Evolutionary conservation across 2,797 vertebrate species (phyloP).

Genomic region (Enoplosus armatus): DNA sequence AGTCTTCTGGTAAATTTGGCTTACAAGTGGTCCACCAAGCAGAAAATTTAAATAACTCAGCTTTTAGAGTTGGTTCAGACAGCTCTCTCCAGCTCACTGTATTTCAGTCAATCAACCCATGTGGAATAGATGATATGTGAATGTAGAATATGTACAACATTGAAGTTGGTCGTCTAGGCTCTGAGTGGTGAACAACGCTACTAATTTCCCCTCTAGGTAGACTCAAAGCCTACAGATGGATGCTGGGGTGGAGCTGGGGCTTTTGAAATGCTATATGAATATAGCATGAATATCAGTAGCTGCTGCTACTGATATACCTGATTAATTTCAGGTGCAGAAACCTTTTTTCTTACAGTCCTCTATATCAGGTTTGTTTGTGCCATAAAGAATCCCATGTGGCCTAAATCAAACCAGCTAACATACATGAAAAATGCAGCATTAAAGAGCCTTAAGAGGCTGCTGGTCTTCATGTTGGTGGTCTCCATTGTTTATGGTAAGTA

Average conservation of each 20-base stretch:
- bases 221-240: not conserved
- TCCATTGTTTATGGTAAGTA: slow-evolving; percentile 9
- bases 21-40: slow-evolving; percentile 46
- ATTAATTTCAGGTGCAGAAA: too few species aligned
- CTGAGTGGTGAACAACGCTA: not conserved
- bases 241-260: not conserved
- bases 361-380: not conserved
- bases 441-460: not conserved
- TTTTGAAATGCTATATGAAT: slow-evolving; percentile 44
- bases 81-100: slow-evolving; percentile 36
- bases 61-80: slow-evolving; percentile 38
- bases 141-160: slow-evolving; percentile 31
- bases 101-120: slow-evolving; percentile 45
- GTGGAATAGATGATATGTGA: slow-evolving; percentile 53
- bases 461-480: not conserved
- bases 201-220: not conserved
- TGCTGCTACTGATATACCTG: too few species aligned
- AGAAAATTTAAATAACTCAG: slow-evolving; percentile 48
- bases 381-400: not conserved
- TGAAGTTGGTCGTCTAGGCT: slow-evolving; percentile 39
- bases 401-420: not conserved
- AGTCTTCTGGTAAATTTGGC: slow-evolving; percentile 36
- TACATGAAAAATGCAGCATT: not conserved
- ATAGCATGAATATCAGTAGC: too few species aligned
- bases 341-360: not conserved